These are phyloP conservation scores for Sclerurus mexicanus DNA, from an alignment of 2,113 vertebrate genomes.

Conservation along the genomic window DNA sequence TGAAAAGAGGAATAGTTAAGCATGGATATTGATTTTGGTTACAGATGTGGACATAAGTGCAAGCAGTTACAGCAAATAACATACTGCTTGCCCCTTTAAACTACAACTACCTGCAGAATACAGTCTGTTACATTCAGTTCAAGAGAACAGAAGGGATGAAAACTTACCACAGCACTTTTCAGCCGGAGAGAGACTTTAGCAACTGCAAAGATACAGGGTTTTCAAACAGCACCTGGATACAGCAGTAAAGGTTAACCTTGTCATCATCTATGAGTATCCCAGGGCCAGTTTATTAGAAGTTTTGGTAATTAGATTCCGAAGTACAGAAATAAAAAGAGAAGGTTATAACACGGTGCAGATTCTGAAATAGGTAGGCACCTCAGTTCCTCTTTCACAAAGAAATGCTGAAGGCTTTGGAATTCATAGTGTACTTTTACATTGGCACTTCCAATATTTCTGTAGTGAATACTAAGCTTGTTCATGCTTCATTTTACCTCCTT, in stretches of 20 bases:
- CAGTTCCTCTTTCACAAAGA: background rate
- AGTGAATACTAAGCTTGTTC: background rate
- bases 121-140: background rate
- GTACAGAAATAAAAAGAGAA: background rate
- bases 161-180: background rate
- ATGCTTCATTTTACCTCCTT: background rate
- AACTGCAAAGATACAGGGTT: background rate
- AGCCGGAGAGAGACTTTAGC: background rate
- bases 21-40: background rate
- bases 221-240: background rate
- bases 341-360: background rate
- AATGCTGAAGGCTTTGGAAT: background rate
- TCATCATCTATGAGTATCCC: background rate
- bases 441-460: background rate
- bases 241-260: background rate
- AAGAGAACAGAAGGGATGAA: background rate
- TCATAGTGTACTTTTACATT: background rate
- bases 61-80: background rate
- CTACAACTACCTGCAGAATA: background rate
- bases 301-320: background rate
- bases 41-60: background rate
- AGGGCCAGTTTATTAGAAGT: background rate
- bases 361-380: background rate
- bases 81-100: background rate
- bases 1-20: conserved; percentile 39